A percentile compares a stretch with the other conserved stretches of the same genome.
phyloP scores from a whole-genome alignment of 2,888 invertebrate genomes.

The Drosophila affinis region DNA sequence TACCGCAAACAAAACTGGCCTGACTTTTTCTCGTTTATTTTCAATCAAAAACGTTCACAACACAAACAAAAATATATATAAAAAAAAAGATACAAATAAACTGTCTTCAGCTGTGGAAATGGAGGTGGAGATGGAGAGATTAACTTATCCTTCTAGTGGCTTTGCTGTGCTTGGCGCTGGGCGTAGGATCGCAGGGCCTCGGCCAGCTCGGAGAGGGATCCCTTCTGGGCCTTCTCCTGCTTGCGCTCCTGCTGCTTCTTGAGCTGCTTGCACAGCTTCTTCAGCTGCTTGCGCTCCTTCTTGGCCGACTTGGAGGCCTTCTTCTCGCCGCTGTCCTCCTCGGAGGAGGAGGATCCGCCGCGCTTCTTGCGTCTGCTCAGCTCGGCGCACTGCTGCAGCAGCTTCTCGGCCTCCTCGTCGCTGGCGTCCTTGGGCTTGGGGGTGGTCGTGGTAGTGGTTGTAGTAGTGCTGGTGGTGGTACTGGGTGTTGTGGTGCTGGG shows the following conservation, averaged over 20 bases:
- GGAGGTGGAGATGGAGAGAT: too few species aligned
- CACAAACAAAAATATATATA: background rate
- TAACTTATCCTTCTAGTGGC: background rate
- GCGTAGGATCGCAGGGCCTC: conserved; percentile 50
- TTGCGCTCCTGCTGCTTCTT: conserved; percentile 55
- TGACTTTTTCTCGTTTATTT: background rate
- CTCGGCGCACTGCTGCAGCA: conserved; percentile 60
- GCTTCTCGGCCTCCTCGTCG: conserved; percentile 37
- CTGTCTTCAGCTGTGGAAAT: too few species aligned
- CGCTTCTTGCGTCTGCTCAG: conserved; percentile 58
- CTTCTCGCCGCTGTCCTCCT: conserved; percentile 49
- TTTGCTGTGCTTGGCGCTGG: background rate
- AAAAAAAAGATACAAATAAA: too few species aligned
- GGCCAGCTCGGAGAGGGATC: conserved; percentile 38
- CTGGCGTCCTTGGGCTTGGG: conserved; percentile 30
- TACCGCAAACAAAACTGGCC: background rate
- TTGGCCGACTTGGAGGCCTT: conserved; percentile 44
- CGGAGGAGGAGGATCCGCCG: conserved; percentile 50
- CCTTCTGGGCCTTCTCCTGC: conserved; percentile 23
- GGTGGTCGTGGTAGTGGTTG: conserved; percentile 25
- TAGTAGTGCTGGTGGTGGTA: conserved; percentile 14
- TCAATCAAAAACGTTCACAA: background rate
- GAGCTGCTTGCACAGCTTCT: conserved; percentile 65
- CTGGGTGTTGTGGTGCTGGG: background rate
- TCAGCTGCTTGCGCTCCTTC: conserved; percentile 67